phyloP scores from a whole-genome alignment of 92 coral and sea anemone species.

The Metridium senile region DNA sequence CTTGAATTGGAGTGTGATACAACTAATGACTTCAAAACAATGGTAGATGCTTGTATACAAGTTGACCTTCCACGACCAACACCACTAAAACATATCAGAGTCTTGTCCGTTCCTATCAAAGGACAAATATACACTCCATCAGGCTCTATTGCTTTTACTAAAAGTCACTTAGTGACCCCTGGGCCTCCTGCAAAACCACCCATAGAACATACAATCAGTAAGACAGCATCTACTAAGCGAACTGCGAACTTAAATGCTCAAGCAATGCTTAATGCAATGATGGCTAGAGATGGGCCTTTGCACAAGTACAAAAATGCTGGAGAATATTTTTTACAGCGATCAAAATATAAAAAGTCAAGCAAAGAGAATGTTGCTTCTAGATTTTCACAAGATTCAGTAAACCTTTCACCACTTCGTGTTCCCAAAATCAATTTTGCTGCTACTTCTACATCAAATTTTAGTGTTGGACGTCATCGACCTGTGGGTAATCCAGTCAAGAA shows the following conservation, averaged over 20 bases:
- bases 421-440: conserved; percentile 99
- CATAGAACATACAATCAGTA: conserved; percentile 80
- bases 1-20: conserved; percentile 80
- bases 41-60: conserved; percentile 95
- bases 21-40: conserved; percentile 69
- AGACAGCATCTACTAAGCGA: conserved; percentile 87
- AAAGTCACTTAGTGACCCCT: conserved; percentile 92
- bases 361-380: conserved; percentile 56
- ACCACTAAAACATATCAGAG: conserved; percentile 72
- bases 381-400: conserved; percentile 41
- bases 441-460: conserved; percentile 94
- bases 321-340: conserved; percentile 50
- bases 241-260: conserved; percentile 87
- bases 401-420: conserved; percentile 68
- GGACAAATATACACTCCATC: conserved; percentile 87
- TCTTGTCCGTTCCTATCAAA: conserved; percentile 86
- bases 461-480: conserved; percentile 87
- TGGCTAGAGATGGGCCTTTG: conserved; percentile 77
- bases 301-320: conserved; percentile 70
- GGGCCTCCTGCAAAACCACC: conserved; percentile 89
- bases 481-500: conserved; percentile 76
- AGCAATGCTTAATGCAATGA: conserved; percentile 96
- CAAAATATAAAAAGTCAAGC: conserved; percentile 59
- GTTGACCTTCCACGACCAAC: conserved; percentile 85
- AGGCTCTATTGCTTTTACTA: conserved; percentile 85